Evolutionary conservation across 2,113 vertebrate genomes (phyloP).

Genomic region (Labeo rohita): DNA sequence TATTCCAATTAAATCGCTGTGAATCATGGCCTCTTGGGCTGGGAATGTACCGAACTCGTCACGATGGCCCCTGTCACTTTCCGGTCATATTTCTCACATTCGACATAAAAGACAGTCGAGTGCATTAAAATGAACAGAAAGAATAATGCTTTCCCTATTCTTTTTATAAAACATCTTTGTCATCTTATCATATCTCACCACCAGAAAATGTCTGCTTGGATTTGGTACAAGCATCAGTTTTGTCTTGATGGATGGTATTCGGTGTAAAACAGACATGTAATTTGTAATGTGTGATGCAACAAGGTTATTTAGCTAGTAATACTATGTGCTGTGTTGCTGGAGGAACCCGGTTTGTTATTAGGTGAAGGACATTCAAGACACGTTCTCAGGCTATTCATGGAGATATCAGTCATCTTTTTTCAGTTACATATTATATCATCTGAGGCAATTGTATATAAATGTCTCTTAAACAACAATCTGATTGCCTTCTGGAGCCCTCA

Average conservation of each 20-base stretch:
- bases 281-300: conserved; percentile 54
- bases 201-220: conserved; percentile 32
- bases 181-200: conserved; percentile 9
- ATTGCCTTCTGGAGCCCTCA: not conserved
- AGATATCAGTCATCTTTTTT: conserved; percentile 26
- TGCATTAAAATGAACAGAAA: conserved; percentile 51
- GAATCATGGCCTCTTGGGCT: conserved; percentile 60
- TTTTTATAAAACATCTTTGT: conserved; percentile 47
- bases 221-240: conserved; percentile 28
- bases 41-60: conserved; percentile 63
- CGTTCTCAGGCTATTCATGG: not conserved
- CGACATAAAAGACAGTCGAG: conserved; percentile 52
- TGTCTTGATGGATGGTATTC: conserved; percentile 42
- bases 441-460: not conserved
- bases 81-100: conserved; percentile 52
- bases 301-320: conserved; percentile 44
- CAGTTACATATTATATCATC: not conserved
- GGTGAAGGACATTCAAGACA: conserved; percentile 33
- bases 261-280: conserved; percentile 46
- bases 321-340: not conserved
- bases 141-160: conserved; percentile 44
- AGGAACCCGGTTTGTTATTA: conserved; percentile 12
- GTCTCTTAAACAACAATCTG: conserved; percentile 24
- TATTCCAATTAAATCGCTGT: conserved; percentile 80
- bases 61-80: conserved; percentile 58